Conservation (phyloP, 2,888 invertebrate genomes). For the Campoplex nolae region DNA sequence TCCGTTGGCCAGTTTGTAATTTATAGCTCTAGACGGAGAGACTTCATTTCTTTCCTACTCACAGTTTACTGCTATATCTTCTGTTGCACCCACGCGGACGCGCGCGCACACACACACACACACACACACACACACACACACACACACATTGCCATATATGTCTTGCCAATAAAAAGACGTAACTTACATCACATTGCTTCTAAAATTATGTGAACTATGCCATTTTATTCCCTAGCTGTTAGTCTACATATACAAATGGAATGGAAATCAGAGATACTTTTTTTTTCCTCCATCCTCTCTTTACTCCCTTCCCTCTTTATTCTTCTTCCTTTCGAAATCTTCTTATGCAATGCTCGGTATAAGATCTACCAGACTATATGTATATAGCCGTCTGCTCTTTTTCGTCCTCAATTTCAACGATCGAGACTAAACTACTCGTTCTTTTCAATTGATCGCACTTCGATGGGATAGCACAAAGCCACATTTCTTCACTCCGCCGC, state of each 20-base stretch:
- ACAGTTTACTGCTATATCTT: constrained; percentile 43
- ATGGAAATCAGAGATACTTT: constrained; percentile 50
- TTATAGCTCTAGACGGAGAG: constrained; percentile 57
- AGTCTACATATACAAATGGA: constrained; percentile 34
- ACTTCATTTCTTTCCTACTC: constrained; percentile 41
- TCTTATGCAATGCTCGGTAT: constrained; percentile 66
- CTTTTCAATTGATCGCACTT: constrained; percentile 68
- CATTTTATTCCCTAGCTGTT: constrained; percentile 7
- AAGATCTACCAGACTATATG: constrained; percentile 62
- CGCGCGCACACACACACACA: no score
- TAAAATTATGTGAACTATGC: neutral
- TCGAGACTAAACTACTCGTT: constrained; percentile 63
- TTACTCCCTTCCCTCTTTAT: neutral
- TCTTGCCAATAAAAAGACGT: neutral
- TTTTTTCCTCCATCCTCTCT: constrained; percentile 43
- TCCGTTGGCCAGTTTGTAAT: constrained; percentile 62
- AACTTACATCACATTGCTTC: neutral
- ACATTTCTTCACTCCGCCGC: constrained; percentile 32
- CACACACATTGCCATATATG: no score
- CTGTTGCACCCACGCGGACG: neutral
- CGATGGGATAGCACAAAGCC: constrained; percentile 54
- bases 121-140: neutral
- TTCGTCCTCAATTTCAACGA: constrained; percentile 57
- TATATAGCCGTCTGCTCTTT: constrained; percentile 8
- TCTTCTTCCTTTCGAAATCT: constrained; percentile 47